Evolutionary conservation across 2,797 vertebrate genomes (phyloP).

Genomic region (Champsocephalus gunnari): DNA sequence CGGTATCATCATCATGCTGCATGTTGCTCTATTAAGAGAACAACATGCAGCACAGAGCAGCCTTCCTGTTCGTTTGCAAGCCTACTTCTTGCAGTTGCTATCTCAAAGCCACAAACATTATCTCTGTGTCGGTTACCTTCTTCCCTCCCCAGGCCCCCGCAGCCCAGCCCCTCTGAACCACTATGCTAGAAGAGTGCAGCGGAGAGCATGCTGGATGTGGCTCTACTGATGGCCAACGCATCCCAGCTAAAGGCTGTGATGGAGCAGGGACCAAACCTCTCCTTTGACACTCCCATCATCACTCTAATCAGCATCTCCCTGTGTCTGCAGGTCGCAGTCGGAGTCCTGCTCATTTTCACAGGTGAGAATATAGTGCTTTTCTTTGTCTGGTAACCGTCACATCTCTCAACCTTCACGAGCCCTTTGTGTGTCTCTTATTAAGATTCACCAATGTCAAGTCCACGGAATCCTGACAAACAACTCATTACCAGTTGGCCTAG

Average conservation of each 20-base stretch:
- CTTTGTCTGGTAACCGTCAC: constrained; percentile 3
- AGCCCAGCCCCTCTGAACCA: constrained; percentile 83
- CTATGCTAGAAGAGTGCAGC: constrained; percentile 92
- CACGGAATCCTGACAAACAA: constrained; percentile 66
- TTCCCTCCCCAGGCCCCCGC: constrained; percentile 45
- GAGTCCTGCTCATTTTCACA: constrained; percentile 92
- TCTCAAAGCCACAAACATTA: constrained; percentile 45
- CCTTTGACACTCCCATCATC: constrained; percentile 86
- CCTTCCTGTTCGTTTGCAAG: constrained; percentile 32
- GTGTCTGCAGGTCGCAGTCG: constrained; percentile 89
- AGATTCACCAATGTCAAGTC: constrained; percentile 60
- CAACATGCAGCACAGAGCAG: constrained; percentile 11
- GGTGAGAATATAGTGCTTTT: constrained; percentile 80
- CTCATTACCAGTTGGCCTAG: constrained; percentile 44
- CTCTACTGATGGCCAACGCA: constrained; percentile 93
- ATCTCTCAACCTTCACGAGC: constrained; percentile 17
- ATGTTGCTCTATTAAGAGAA: constrained; percentile 31
- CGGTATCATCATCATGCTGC: constrained; percentile 41
- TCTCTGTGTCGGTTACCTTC: constrained; percentile 43
- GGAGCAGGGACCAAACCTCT: constrained; percentile 86
- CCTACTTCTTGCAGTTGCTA: constrained; percentile 40
- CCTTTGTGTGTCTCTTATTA: constrained; percentile 11
- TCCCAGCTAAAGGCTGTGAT: constrained; percentile 93
- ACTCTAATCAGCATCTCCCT: constrained; percentile 90
- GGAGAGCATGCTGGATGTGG: constrained; percentile 93